Percentiles rank a stretch among this genome's conserved stretches.
phyloP scores from a whole-genome alignment of 2,113 vertebrate species.

The Fregata magnificens region DNA sequence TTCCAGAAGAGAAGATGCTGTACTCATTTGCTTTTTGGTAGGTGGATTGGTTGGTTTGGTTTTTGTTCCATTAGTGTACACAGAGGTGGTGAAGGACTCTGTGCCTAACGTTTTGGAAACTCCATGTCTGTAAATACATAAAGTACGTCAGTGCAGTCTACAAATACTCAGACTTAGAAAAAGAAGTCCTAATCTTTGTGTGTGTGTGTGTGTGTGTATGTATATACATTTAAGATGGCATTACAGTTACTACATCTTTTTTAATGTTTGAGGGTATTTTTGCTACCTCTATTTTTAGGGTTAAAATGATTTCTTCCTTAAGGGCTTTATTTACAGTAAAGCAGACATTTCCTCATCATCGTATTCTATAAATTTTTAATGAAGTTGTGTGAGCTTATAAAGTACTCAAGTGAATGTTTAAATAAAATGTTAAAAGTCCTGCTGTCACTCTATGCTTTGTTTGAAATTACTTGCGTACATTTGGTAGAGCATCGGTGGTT shows the following conservation, averaged over 20 bases:
- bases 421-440: not conserved
- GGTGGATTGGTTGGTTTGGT: not conserved
- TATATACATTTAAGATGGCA: not conserved
- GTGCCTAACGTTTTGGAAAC: not conserved
- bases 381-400: not conserved
- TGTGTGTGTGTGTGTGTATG: not conserved
- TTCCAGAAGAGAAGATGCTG: not conserved
- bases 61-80: not conserved
- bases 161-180: not conserved
- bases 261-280: not conserved
- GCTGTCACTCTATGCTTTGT: not conserved
- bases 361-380: not conserved
- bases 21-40: not conserved
- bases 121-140: not conserved
- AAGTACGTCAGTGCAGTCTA: not conserved
- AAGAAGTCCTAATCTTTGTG: not conserved
- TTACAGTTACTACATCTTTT: not conserved
- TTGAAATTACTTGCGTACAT: not conserved
- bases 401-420: not conserved
- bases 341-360: not conserved
- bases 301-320: not conserved
- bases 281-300: not conserved
- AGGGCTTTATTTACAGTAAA: not conserved
- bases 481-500: not conserved
- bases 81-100: not conserved